These are phyloP conservation scores for Trimorus sp. DNA, from an alignment of 2,888 invertebrate genomes.

Conservation along the genomic window DNA sequence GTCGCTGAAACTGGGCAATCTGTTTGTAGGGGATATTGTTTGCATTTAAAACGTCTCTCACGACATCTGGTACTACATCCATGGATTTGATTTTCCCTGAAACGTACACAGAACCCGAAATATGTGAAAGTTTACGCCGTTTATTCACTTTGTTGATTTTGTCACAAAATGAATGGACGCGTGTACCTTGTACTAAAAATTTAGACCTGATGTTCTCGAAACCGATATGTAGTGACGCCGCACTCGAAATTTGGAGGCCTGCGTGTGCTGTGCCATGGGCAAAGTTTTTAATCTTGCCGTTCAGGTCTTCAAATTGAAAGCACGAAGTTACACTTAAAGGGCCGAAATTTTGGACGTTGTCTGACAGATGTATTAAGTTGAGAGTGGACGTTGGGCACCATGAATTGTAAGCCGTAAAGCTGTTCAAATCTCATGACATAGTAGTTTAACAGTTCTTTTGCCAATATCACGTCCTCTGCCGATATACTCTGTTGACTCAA, in stretches of 20 bases:
- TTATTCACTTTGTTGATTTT: not conserved
- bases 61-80: not conserved
- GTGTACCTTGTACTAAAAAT: not conserved
- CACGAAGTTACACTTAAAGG: slow-evolving; percentile 8
- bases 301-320: slow-evolving; percentile 14
- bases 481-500: slow-evolving; percentile 12
- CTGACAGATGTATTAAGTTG: not conserved
- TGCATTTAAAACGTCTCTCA: not conserved
- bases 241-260: not conserved
- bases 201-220: not conserved
- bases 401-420: not conserved
- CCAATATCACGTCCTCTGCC: not conserved
- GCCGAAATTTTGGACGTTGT: slow-evolving; percentile 16
- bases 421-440: slow-evolving; percentile 1
- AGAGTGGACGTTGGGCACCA: slow-evolving; percentile 1
- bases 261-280: slow-evolving; percentile 6
- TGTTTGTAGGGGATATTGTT: not conserved
- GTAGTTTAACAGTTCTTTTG: not conserved
- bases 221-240: slow-evolving; percentile 5
- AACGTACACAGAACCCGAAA: not conserved
- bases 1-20: not conserved
- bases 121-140: not conserved
- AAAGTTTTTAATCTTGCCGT: slow-evolving; percentile 4
- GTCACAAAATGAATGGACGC: not conserved
- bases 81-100: no score